These are phyloP conservation scores for Nebria salina DNA, from an alignment of 2,888 invertebrate species.

Conservation along the genomic window DNA sequence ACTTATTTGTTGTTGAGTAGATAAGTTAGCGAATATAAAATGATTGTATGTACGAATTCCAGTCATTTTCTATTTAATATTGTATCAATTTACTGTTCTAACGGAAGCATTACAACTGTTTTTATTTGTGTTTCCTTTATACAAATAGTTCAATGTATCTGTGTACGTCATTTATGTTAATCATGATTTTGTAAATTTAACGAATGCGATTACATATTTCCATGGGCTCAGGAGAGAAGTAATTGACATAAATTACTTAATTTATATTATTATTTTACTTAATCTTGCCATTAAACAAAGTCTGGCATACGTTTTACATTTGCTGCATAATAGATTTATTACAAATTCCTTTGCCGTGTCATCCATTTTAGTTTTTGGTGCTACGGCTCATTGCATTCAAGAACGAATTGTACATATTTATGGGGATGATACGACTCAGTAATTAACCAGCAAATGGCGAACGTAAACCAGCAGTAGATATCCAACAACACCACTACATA, in stretches of 20 bases:
- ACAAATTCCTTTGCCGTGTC: constrained; percentile 25
- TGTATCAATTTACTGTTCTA: not conserved
- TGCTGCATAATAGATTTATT: constrained; percentile 16
- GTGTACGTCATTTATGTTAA: not conserved
- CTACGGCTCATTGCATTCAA: constrained; percentile 33
- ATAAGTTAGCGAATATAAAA: not conserved
- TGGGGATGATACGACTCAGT: constrained; percentile 2
- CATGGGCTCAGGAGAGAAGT: constrained; percentile 54
- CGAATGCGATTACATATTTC: constrained; percentile 51
- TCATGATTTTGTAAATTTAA: constrained; percentile 22
- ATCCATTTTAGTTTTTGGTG: constrained; percentile 28
- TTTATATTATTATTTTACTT: constrained; percentile 40
- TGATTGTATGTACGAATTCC: not conserved
- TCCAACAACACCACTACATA: not conserved
- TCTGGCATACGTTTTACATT: constrained; percentile 14
- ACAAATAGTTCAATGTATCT: not conserved
- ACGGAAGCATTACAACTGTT: not conserved
- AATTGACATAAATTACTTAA: constrained; percentile 42
- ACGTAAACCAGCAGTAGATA: not conserved
- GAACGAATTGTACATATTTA: constrained; percentile 30
- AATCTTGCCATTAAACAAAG: constrained; percentile 36
- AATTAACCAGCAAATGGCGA: not conserved
- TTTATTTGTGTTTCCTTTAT: not conserved
- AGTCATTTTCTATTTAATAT: not conserved
- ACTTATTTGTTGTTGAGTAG: not conserved